Percentiles rank a stretch among this genome's conserved stretches.
These are phyloP conservation scores for Armadillidium nasatum DNA, from an alignment of 1,140 invertebrate species.

Conservation along the genomic window DNA sequence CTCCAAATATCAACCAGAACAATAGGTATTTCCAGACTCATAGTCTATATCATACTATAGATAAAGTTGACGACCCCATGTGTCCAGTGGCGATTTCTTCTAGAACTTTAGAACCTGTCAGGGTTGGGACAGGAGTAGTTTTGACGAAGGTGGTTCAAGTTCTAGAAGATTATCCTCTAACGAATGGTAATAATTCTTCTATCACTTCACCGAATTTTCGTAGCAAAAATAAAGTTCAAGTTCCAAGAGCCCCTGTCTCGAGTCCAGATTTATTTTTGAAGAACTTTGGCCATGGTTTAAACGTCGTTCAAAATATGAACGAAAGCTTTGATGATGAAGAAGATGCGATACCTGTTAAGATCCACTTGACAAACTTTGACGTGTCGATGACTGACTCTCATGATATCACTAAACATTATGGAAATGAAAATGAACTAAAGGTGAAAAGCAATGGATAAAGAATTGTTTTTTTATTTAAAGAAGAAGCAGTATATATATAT, in stretches of 20 bases:
- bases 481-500: too few species aligned
- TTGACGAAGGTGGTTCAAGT: background rate
- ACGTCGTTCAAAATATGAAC: too few species aligned
- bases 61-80: background rate
- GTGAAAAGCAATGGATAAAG: too few species aligned
- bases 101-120: background rate
- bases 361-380: too few species aligned
- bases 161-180: background rate
- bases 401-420: too few species aligned
- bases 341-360: too few species aligned
- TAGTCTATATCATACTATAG: background rate
- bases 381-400: too few species aligned
- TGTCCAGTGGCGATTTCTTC: background rate
- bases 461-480: too few species aligned
- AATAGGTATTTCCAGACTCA: background rate
- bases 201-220: background rate
- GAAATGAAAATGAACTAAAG: too few species aligned
- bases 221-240: background rate
- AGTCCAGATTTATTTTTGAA: background rate
- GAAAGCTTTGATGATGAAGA: too few species aligned
- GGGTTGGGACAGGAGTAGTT: background rate
- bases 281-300: too few species aligned
- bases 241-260: background rate
- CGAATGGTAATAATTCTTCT: background rate
- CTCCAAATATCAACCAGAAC: background rate